Conservation (phyloP, 1,140 invertebrate genomes). For the Idris sp. region DNA sequence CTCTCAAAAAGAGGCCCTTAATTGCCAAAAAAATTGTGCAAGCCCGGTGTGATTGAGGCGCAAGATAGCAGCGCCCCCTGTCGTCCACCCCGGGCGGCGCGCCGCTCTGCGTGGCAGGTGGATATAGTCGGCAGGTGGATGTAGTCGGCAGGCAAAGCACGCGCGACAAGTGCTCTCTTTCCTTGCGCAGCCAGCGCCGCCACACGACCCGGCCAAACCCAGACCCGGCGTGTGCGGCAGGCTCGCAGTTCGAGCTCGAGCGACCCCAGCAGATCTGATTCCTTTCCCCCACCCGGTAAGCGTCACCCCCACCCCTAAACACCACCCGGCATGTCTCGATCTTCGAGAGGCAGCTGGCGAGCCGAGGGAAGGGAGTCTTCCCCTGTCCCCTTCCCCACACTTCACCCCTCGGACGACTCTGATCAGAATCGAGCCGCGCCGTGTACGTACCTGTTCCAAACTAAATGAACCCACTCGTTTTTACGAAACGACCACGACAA, state of each 20-base stretch:
- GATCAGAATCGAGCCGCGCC: slow-evolving; percentile 65
- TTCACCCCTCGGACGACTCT: slow-evolving; percentile 48
- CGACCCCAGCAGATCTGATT: slow-evolving; percentile 70
- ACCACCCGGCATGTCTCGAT: slow-evolving; percentile 6
- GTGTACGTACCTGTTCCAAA: slow-evolving; percentile 59
- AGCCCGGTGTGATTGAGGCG: slow-evolving; percentile 28
- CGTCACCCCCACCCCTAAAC: slow-evolving; percentile 15
- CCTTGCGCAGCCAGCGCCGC: slow-evolving; percentile 71
- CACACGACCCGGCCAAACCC: slow-evolving; percentile 74
- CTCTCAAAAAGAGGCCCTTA: slow-evolving; percentile 32
- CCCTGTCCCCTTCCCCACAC: neutral
- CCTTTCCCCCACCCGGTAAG: slow-evolving; percentile 7
- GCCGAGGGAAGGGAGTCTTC: neutral
- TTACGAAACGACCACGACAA: slow-evolving; percentile 35
- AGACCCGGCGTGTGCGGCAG: slow-evolving; percentile 71
- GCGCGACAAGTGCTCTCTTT: slow-evolving; percentile 37
- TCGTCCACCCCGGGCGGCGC: neutral
- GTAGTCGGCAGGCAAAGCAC: slow-evolving; percentile 25
- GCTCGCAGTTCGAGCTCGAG: slow-evolving; percentile 73
- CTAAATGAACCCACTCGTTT: slow-evolving; percentile 48
- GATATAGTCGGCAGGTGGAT: slow-evolving; percentile 20
- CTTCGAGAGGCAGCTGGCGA: slow-evolving; percentile 9
- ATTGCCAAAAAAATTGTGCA: slow-evolving; percentile 53
- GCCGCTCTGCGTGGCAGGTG: slow-evolving; percentile 22
- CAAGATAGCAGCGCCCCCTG: slow-evolving; percentile 34